Percentiles rank a stretch among this genome's conserved stretches.
These are phyloP conservation scores for Trematomus loennbergii DNA, from an alignment of 2,113 vertebrate species.

Conservation along the genomic window DNA sequence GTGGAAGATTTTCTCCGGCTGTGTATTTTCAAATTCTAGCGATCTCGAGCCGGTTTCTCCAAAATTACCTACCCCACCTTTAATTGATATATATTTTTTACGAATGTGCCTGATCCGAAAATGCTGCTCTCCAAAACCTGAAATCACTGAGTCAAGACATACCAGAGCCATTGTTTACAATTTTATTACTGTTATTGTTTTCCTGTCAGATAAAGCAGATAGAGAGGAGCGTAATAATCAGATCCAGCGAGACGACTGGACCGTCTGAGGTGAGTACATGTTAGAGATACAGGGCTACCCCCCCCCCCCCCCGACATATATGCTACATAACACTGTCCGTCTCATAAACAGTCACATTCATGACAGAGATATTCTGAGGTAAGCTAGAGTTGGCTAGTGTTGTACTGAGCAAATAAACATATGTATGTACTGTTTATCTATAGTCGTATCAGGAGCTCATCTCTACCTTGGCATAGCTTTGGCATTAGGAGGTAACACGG, in stretches of 20 bases:
- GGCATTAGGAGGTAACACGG: slow-evolving; percentile 80
- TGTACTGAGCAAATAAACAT: slow-evolving; percentile 70
- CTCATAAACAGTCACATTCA: slow-evolving; percentile 18
- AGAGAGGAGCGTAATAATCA: slow-evolving; percentile 70
- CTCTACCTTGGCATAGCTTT: slow-evolving; percentile 81
- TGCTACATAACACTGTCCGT: slow-evolving; percentile 75
- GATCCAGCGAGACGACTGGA: slow-evolving; percentile 53
- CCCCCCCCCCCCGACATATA: slow-evolving; percentile 35
- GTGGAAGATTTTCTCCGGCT: too few species aligned
- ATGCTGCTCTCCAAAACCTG: background rate
- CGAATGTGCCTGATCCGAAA: too few species aligned
- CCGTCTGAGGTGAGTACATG: slow-evolving; percentile 65
- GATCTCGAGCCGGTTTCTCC: too few species aligned
- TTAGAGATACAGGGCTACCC: slow-evolving; percentile 49
- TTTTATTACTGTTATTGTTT: slow-evolving; percentile 71
- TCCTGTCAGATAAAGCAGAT: slow-evolving; percentile 78
- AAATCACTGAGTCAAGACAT: slow-evolving; percentile 15
- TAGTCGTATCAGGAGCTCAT: slow-evolving; percentile 42
- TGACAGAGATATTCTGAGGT: slow-evolving; percentile 72
- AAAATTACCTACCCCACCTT: too few species aligned
- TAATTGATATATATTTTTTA: too few species aligned
- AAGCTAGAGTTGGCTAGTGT: slow-evolving; percentile 78
- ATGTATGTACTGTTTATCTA: slow-evolving; percentile 51
- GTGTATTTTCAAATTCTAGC: too few species aligned
- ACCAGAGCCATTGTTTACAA: slow-evolving; percentile 56